Evolutionary conservation across 1,140 invertebrate genomes (phyloP).

Genomic region (Trypoxylus dichotomus): DNA sequence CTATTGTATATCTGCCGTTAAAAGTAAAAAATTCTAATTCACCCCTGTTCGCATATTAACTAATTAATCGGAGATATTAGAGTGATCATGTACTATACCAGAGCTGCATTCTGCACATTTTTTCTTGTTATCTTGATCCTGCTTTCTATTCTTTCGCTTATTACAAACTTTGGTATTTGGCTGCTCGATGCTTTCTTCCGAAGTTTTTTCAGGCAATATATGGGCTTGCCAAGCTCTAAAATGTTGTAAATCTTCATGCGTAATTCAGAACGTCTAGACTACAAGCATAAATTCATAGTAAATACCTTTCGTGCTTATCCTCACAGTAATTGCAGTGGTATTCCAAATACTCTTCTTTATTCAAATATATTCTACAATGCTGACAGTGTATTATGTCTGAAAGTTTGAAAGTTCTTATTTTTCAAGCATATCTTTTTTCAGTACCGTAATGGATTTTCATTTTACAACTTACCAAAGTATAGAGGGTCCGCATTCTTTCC

Average conservation of each 20-base stretch:
- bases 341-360: not conserved
- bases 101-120: not conserved
- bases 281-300: not conserved
- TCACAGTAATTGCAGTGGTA: not conserved
- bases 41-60: too few relatives aligned
- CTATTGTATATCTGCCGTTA: too few relatives aligned
- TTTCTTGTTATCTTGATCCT: not conserved
- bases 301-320: not conserved
- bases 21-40: too few relatives aligned
- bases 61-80: not conserved
- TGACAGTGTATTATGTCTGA: not conserved
- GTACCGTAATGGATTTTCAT: not conserved
- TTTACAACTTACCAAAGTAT: not conserved
- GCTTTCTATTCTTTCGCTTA: not conserved
- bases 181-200: not conserved
- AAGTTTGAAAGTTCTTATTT: not conserved
- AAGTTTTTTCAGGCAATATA: not conserved
- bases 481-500: not conserved
- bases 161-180: not conserved
- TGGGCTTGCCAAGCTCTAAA: not conserved
- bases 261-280: not conserved
- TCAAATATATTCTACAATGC: not conserved
- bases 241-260: not conserved
- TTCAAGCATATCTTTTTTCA: too few relatives aligned
- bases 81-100: not conserved